Evolutionary conservation across 2,113 vertebrate genomes (phyloP), one percentile per base, ranked within the genome.

Genomic region (Toxostoma redivivum): DNA sequence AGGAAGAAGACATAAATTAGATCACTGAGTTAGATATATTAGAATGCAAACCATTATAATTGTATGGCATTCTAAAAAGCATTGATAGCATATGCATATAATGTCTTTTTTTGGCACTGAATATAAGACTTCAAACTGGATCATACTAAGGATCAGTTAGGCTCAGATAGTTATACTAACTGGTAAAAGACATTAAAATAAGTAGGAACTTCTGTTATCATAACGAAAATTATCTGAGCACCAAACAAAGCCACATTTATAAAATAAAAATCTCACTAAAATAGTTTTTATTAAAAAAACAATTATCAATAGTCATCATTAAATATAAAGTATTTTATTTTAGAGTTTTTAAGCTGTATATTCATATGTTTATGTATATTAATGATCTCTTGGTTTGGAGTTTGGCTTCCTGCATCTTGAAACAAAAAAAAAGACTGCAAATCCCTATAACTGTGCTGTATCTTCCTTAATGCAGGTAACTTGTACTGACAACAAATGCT

Each of bases 321-420:
- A 73, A 91, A 60, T 3, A 44, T 3, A 54, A 54, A 35, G 12
- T 8, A 45, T 69, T 76, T 79, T 31, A 37, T 50, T 22, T 65
- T 24, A 33, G 4, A 1, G 0, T 15, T 42, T 50, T 61, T 33
- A 71, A 6, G 1, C 1, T 28, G 11, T 37, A 19, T 88, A 40
- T 71, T 38, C 0, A 3, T 38, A 30, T 69, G 5, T 35, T 78
- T 40, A 40, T 15, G 3, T 5, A 31, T 2, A 37, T 40, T 33
- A 70, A 40, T 67, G 24, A 24, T 37, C 10, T 48, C 47, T 48
- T 11, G 12, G 3, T 66, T 67, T 76, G 20, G 10, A 37, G 5
- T 33, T 66, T 67, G 33, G 7, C 3, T 69, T 56, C 30, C 31
- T 77, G 2, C 3, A 35, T 56, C 18, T 83, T 23, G 14, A 48